phyloP scores from a whole-genome alignment of 2,797 vertebrate species.

The Enteromius fasciolatus region DNA sequence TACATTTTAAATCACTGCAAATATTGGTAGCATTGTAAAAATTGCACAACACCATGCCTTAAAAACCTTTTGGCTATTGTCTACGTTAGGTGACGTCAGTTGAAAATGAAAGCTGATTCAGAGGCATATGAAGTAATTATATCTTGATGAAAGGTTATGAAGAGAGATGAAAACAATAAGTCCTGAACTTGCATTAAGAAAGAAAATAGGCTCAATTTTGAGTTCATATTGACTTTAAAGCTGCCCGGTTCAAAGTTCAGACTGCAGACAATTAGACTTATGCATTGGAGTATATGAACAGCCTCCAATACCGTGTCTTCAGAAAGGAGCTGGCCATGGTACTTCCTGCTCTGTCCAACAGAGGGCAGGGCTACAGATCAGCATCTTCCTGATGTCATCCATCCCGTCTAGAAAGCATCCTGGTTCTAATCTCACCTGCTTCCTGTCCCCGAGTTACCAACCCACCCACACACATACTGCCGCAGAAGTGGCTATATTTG shows the following conservation, averaged over 20 bases:
- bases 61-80: neutral
- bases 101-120: neutral
- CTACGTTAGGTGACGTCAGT: neutral
- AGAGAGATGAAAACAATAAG: neutral
- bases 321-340: neutral
- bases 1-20: neutral
- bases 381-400: conserved; percentile 42
- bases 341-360: conserved; percentile 50
- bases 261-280: neutral
- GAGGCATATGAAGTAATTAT: neutral
- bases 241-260: conserved; percentile 12
- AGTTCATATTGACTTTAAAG: conserved; percentile 8
- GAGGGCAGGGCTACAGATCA: conserved; percentile 56
- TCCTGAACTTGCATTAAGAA: neutral
- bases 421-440: conserved; percentile 9
- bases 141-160: neutral
- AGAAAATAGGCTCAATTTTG: conserved; percentile 1
- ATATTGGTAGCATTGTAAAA: neutral
- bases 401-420: neutral
- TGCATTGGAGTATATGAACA: neutral
- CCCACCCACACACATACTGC: conserved; percentile 15
- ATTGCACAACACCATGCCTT: neutral
- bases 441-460: conserved; percentile 24
- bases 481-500: neutral
- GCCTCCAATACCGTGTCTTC: neutral